Conservation (phyloP, 2,888 invertebrate genomes). For the Rugalucina vietnamica region DNA sequence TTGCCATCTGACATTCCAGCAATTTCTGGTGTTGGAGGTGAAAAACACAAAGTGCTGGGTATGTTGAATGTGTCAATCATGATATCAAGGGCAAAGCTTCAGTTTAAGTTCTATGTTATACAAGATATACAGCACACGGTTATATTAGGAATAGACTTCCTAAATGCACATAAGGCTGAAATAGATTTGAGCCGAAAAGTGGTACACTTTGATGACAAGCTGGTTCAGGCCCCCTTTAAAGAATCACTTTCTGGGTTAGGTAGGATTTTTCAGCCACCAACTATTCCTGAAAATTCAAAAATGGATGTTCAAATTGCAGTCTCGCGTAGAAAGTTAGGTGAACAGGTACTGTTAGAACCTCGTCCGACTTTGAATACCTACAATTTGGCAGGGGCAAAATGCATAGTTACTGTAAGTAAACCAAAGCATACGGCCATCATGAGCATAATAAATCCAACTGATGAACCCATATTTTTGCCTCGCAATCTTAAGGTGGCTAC, state of each 20-base stretch:
- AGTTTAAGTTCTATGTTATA: neutral
- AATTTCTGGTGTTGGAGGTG: conserved; percentile 3
- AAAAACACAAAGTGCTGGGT: neutral
- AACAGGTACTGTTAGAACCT: neutral
- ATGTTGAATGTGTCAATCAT: neutral
- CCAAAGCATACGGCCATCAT: conserved; percentile 5
- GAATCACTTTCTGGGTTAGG: neutral
- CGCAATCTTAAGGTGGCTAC: neutral
- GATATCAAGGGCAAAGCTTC: neutral
- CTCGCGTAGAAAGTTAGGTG: neutral
- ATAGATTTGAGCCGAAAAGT: neutral
- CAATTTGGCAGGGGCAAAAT: conserved; percentile 5
- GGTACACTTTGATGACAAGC: neutral
- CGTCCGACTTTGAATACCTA: neutral
- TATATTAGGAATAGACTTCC: conserved; percentile 3
- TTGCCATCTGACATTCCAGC: neutral
- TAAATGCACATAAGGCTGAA: neutral
- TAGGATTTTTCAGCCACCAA: neutral
- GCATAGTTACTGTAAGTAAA: neutral
- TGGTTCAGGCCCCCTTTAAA: neutral
- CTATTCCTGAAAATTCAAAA: neutral
- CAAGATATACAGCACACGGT: neutral
- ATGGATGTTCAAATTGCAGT: neutral
- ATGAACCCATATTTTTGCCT: conserved; percentile 2
- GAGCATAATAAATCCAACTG: neutral